These are phyloP conservation scores for Urocyon cinereoargenteus DNA, from an alignment of 2,797 vertebrate species.

Conservation along the genomic window DNA sequence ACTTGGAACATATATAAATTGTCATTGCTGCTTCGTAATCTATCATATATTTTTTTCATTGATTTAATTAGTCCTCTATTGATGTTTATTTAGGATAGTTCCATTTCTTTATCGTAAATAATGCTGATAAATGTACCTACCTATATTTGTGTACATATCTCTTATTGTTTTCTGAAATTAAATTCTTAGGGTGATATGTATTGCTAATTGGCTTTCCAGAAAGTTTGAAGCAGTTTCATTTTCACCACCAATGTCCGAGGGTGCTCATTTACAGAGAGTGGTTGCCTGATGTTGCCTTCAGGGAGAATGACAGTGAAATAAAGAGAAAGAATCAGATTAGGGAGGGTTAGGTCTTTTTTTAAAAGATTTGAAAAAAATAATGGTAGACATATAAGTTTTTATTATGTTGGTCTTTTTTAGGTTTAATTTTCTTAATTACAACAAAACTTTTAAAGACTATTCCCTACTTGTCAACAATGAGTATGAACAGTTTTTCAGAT, in stretches of 20 bases:
- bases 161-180: conserved; percentile 59
- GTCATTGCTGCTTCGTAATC: conserved; percentile 27
- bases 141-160: background rate
- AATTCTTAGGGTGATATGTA: background rate
- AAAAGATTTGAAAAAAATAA: conserved; percentile 36
- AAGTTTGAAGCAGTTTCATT: conserved; percentile 47
- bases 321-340: conserved; percentile 18
- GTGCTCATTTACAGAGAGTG: background rate
- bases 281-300: background rate
- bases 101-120: conserved; percentile 62
- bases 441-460: background rate
- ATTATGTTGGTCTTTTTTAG: background rate
- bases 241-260: background rate
- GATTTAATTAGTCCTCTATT: conserved; percentile 15
- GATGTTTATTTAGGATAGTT: conserved; percentile 20
- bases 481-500: conserved; percentile 49
- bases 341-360: background rate
- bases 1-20: background rate
- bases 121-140: background rate
- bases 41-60: background rate
- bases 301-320: background rate
- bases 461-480: background rate
- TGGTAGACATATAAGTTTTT: background rate
- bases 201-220: background rate
- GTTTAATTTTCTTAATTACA: conserved; percentile 36